A percentile compares a stretch with the other conserved stretches of the same genome.
Conservation (phyloP, 2,113 vertebrate species). For the Bagarius yarrelli region DNA sequence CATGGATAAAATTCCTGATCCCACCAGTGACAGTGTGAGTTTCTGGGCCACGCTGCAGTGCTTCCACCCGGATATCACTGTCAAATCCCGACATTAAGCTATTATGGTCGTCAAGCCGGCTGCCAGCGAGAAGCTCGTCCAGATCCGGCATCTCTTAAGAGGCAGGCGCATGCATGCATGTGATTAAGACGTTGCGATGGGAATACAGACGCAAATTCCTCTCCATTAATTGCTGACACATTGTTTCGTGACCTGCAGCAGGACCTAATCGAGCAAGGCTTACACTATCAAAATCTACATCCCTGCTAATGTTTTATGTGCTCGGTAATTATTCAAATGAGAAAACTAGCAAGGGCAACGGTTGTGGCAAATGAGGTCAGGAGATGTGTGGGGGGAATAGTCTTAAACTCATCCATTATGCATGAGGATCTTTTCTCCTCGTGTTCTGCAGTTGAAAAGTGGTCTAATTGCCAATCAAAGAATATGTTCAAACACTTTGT, state of each 20-base stretch:
- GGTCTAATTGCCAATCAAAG: constrained; percentile 46
- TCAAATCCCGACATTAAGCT: constrained; percentile 79
- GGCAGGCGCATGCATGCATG: constrained; percentile 54
- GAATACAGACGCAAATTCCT: constrained; percentile 56
- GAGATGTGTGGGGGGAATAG: constrained; percentile 34
- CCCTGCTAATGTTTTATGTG: constrained; percentile 43
- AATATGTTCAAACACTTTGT: constrained; percentile 40
- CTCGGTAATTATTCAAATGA: constrained; percentile 56
- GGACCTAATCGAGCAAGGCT: constrained; percentile 56
- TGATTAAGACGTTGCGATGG: constrained; percentile 56
- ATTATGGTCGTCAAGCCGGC: constrained; percentile 82
- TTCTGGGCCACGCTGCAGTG: constrained; percentile 77
- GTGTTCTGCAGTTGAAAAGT: constrained; percentile 34
- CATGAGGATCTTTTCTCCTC: constrained; percentile 44
- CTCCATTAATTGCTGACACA: constrained; percentile 70
- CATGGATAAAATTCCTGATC: constrained; percentile 88
- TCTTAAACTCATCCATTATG: constrained; percentile 47
- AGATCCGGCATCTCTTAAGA: constrained; percentile 57
- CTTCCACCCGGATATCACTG: constrained; percentile 72
- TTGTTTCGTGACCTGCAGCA: constrained; percentile 59
- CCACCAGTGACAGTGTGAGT: constrained; percentile 82
- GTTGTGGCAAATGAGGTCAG: constrained; percentile 44
- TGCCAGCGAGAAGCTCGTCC: constrained; percentile 74
- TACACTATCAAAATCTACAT: constrained; percentile 32
- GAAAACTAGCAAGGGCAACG: constrained; percentile 38